These are phyloP conservation scores for Leptosomus discolor DNA, from an alignment of 2,113 vertebrate genomes.

Conservation along the genomic window DNA sequence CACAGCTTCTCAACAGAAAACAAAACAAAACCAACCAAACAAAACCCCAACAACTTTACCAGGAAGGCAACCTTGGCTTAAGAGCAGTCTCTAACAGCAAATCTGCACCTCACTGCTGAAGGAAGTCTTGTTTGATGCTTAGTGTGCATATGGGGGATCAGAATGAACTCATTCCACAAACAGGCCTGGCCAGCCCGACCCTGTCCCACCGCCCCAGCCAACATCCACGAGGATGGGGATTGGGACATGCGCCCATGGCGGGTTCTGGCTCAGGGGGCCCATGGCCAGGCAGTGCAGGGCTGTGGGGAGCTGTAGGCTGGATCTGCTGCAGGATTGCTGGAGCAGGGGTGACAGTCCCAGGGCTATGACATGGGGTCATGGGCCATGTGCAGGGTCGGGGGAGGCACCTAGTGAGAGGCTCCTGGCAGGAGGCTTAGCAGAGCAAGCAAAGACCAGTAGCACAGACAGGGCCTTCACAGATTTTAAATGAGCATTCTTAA, in stretches of 20 bases:
- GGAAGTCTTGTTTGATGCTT: background rate
- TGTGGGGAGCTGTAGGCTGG: background rate
- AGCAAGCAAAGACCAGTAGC: background rate
- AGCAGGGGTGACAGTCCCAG: background rate
- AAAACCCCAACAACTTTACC: background rate
- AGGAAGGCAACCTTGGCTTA: background rate
- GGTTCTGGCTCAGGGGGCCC: background rate
- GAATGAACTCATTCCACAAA: background rate
- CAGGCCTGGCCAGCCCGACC: background rate
- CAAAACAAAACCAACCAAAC: background rate
- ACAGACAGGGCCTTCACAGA: background rate
- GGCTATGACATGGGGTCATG: background rate
- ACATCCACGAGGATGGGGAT: background rate
- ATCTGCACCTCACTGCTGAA: background rate
- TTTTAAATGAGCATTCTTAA: background rate
- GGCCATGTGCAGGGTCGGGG: background rate
- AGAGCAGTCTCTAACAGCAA: background rate
- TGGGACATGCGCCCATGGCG: fast-evolving
- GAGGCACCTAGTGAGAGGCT: too few relatives aligned
- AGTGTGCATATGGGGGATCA: background rate
- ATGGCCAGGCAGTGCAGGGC: background rate
- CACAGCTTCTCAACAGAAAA: background rate
- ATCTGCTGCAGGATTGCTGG: too few relatives aligned
- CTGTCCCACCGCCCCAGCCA: background rate
- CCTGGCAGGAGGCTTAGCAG: background rate